These are phyloP conservation scores for Bufotes viridis DNA, from an alignment of 2,797 vertebrate genomes.

Conservation along the genomic window DNA sequence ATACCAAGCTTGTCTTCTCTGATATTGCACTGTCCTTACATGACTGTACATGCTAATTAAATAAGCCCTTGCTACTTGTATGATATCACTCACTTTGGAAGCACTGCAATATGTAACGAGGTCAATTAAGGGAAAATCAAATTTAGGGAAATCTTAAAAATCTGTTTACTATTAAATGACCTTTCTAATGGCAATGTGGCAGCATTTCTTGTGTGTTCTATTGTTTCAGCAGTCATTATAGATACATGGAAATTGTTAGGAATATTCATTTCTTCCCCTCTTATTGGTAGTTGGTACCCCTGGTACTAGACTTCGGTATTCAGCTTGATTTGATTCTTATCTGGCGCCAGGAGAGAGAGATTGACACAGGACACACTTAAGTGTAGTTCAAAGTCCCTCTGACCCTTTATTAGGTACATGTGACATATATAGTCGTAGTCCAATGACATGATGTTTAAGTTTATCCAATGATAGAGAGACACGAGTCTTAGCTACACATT, in stretches of 20 bases:
- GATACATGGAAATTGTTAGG: not conserved
- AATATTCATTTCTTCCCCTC: too few relatives aligned
- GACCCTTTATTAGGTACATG: too few relatives aligned
- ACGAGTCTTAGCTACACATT: too few relatives aligned
- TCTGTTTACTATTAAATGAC: conserved; percentile 5
- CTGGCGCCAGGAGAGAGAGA: too few relatives aligned
- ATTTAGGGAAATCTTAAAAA: not conserved
- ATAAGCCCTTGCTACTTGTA: conserved; percentile 8
- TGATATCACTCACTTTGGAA: not conserved
- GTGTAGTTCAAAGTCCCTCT: too few relatives aligned
- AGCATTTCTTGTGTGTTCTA: not conserved
- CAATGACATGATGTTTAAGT: too few relatives aligned
- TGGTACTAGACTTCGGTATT: too few relatives aligned
- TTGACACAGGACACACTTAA: too few relatives aligned
- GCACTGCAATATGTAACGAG: not conserved
- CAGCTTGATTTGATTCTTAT: too few relatives aligned
- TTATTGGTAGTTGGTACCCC: too few relatives aligned
- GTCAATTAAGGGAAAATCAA: not conserved
- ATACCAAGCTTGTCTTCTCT: conserved; percentile 16
- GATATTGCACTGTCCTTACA: conserved; percentile 20
- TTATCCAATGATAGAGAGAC: too few relatives aligned
- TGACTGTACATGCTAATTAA: conserved; percentile 6
- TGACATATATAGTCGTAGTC: too few relatives aligned
- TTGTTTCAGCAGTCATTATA: not conserved
- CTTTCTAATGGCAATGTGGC: not conserved